Conservation (phyloP, 2,797 vertebrate species). For the Microchirus variegatus region DNA sequence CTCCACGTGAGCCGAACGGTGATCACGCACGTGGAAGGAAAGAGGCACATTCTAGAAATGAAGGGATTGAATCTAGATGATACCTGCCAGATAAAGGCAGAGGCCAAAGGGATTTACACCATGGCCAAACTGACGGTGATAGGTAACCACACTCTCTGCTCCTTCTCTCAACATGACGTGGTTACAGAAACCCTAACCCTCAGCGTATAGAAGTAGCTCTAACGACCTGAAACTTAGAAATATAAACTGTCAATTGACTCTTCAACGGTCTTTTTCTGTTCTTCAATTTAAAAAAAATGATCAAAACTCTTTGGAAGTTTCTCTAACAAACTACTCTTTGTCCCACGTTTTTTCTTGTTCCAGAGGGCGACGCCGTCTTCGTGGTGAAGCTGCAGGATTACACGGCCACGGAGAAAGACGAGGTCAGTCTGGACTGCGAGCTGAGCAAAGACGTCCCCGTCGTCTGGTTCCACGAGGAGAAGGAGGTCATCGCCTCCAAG, state of each 20-base stretch:
- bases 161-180: not conserved
- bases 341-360: conserved; percentile 49
- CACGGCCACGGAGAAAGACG: conserved; percentile 93
- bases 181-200: too few relatives aligned
- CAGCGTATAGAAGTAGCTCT: too few relatives aligned
- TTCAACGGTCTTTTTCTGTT: too few relatives aligned
- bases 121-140: conserved; percentile 91
- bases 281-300: too few relatives aligned
- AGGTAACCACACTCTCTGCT: conserved; percentile 81
- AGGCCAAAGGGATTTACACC: conserved; percentile 89
- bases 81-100: conserved; percentile 95
- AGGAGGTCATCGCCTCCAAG: conserved; percentile 90
- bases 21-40: conserved; percentile 88
- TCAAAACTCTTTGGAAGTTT: too few relatives aligned
- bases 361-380: conserved; percentile 95
- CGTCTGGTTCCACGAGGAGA: conserved; percentile 91
- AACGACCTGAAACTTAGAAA: too few relatives aligned
- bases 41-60: conserved; percentile 91
- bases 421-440: conserved; percentile 90
- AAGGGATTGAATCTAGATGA: conserved; percentile 91
- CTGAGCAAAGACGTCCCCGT: conserved; percentile 97
- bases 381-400: conserved; percentile 94
- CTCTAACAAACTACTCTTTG: not conserved
- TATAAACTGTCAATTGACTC: too few relatives aligned
- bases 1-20: conserved; percentile 93